Evolutionary conservation across 2,888 invertebrate species (phyloP).

Genomic region (Epirrhoe alternata): DNA sequence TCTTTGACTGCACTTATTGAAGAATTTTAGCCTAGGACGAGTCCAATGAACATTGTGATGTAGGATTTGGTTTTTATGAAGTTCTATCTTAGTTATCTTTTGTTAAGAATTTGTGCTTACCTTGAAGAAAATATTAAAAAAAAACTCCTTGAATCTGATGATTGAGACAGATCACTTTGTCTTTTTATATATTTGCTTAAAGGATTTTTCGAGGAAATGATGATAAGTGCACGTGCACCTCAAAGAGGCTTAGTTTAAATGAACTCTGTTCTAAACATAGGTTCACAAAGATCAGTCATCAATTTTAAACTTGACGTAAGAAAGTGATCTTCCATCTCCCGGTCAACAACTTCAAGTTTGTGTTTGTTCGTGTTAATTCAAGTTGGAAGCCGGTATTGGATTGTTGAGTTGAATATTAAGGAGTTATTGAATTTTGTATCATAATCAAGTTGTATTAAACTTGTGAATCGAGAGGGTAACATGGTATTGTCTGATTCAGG

Average conservation of each 20-base stretch:
- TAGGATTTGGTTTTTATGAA: neutral
- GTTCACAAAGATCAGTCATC: neutral
- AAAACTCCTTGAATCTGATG: too few species aligned
- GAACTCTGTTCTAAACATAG: too few species aligned
- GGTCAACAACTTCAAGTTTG: constrained; percentile 26
- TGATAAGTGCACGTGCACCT: too few species aligned
- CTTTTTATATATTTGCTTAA: too few species aligned
- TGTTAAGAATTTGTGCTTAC: too few species aligned
- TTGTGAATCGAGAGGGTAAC: neutral
- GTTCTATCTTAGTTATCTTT: neutral
- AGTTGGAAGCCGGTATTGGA: constrained; percentile 36
- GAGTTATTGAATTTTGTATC: constrained; percentile 41
- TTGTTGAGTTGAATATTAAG: constrained; percentile 44
- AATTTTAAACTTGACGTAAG: constrained; percentile 1
- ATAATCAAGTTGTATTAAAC: neutral
- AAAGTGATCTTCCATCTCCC: constrained; percentile 4
- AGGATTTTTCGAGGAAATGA: too few species aligned
- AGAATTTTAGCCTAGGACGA: too few species aligned
- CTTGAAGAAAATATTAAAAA: too few species aligned
- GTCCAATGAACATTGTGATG: too few species aligned
- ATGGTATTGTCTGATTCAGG: too few species aligned
- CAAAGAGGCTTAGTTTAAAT: too few species aligned
- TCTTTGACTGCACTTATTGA: constrained; percentile 3
- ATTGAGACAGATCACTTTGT: too few species aligned
- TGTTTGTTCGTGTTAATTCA: constrained; percentile 40